These are phyloP conservation scores for Cettia cetti DNA, from an alignment of 2,113 vertebrate species.

Conservation along the genomic window DNA sequence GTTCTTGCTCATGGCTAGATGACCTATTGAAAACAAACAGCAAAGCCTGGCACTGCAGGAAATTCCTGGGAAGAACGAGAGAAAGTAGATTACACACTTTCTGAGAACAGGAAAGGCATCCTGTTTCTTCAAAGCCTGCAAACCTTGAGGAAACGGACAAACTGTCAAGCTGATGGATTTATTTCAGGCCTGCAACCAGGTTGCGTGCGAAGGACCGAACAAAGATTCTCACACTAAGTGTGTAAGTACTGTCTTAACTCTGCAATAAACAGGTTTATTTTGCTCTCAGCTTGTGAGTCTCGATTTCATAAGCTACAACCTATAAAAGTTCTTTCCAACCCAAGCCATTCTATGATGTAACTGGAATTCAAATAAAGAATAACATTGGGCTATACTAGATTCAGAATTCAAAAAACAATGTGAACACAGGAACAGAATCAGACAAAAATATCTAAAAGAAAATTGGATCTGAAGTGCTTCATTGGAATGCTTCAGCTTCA, in stretches of 20 bases:
- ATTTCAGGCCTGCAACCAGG: too few species aligned
- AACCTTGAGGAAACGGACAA: too few species aligned
- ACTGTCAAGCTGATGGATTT: too few species aligned
- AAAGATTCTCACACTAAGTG: too few species aligned
- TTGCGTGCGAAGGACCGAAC: too few species aligned
- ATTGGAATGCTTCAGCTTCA: neutral
- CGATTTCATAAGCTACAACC: rapidly evolving
- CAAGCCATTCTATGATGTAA: neutral
- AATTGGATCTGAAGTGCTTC: neutral
- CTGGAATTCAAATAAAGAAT: neutral
- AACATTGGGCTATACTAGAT: neutral
- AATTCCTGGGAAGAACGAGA: neutral
- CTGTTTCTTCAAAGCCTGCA: too few species aligned
- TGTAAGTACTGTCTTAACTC: too few species aligned
- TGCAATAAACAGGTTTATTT: neutral
- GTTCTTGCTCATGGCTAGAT: neutral
- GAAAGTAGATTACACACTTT: neutral
- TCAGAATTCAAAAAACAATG: neutral
- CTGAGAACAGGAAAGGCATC: neutral
- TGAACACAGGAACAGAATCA: neutral
- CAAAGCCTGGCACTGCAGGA: neutral
- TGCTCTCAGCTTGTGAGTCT: neutral
- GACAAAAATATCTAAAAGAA: neutral
- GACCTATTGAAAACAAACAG: neutral
- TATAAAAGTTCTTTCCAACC: neutral